A percentile compares a stretch with the other conserved stretches of the same genome.
These are phyloP conservation scores for Gobio gobio DNA, from an alignment of 2,113 vertebrate genomes.

Conservation along the genomic window DNA sequence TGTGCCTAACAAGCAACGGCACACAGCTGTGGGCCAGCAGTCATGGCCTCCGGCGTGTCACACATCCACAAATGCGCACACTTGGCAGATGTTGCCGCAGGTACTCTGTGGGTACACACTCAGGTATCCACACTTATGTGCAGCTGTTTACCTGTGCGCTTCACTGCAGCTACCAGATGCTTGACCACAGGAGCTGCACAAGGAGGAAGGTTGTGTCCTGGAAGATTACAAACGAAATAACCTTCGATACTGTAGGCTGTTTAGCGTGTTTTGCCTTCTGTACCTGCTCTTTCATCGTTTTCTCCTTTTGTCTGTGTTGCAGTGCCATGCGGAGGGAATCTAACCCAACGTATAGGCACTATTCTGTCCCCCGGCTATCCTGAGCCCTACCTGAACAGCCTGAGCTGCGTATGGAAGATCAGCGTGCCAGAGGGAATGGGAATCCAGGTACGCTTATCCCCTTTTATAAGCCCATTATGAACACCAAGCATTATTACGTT, in stretches of 20 bases:
- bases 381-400: conserved; percentile 95
- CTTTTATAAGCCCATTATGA: background rate
- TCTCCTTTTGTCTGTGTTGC: conserved; percentile 38
- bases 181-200: conserved; percentile 44
- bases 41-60: conserved; percentile 57
- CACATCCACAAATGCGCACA: conserved; percentile 52
- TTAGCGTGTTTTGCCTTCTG: background rate
- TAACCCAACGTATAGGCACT: conserved; percentile 92
- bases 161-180: conserved; percentile 66
- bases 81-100: conserved; percentile 59
- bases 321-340: conserved; percentile 96
- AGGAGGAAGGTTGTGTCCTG: conserved; percentile 23
- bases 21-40: conserved; percentile 67
- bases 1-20: conserved; percentile 53
- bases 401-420: conserved; percentile 99
- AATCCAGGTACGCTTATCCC: conserved; percentile 84
- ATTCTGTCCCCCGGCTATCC: conserved; percentile 96
- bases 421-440: conserved; percentile 94
- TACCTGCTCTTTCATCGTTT: background rate
- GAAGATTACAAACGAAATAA: background rate
- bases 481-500: background rate
- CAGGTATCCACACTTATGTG: conserved; percentile 43
- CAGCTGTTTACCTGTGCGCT: conserved; percentile 63
- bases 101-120: conserved; percentile 50
- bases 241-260: background rate